Percentiles rank a stretch among this genome's conserved stretches.
Evolutionary conservation across 2,888 invertebrate species (phyloP).

Genomic region (Augiades crinisus): DNA sequence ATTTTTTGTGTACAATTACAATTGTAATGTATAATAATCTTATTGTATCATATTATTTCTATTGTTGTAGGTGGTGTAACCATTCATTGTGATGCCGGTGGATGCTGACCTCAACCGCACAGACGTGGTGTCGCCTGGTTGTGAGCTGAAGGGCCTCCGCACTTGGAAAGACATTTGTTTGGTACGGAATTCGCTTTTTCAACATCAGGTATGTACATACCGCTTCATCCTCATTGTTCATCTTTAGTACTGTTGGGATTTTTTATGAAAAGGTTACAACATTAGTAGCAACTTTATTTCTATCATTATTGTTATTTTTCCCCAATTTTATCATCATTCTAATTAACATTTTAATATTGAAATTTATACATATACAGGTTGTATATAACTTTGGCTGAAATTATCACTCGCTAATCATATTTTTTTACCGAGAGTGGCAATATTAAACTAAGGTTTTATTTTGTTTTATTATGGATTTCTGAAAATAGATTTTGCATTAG

Average conservation of each 20-base stretch:
- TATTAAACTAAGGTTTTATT: too few species aligned
- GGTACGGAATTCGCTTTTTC: constrained; percentile 77
- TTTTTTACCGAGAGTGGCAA: too few species aligned
- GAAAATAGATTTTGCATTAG: too few species aligned
- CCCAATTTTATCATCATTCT: too few species aligned
- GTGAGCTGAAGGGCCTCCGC: constrained; percentile 78
- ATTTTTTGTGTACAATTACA: too few species aligned
- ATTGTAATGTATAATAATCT: too few species aligned
- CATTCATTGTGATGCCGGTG: constrained; percentile 82
- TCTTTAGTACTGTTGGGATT: neutral
- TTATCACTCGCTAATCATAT: too few species aligned
- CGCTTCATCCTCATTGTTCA: constrained; percentile 16
- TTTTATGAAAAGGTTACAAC: neutral
- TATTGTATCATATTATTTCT: too few species aligned
- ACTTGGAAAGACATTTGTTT: constrained; percentile 80
- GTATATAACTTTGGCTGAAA: too few species aligned
- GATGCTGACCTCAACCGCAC: constrained; percentile 79
- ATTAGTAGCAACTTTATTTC: neutral
- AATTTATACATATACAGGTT: too few species aligned
- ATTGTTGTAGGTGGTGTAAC: constrained; percentile 68
- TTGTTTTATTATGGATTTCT: too few species aligned
- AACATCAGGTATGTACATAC: constrained; percentile 69
- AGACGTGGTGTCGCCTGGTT: constrained; percentile 80
- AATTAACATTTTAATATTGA: too few species aligned
- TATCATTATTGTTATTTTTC: neutral